phyloP scores from a whole-genome alignment of 37 sponge, comb jelly and placozoan species.

The Axinella damicornis region DNA sequence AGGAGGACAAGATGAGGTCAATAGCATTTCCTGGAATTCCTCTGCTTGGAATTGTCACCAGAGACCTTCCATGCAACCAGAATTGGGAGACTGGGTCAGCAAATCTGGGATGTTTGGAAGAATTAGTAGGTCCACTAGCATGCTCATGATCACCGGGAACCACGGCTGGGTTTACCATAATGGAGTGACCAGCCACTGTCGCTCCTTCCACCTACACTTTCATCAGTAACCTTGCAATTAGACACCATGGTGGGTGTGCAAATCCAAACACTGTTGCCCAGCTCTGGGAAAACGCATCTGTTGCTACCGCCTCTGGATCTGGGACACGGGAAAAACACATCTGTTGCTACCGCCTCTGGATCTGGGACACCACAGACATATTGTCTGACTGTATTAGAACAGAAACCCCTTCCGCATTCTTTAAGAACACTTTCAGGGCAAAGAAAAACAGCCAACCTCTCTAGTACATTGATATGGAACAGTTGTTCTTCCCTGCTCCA shows the following conservation, averaged over 20 bases:
- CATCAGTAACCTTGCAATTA: slow-evolving; percentile 25
- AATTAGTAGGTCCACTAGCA: slow-evolving; percentile 20
- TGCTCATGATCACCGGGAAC: slow-evolving; percentile 33
- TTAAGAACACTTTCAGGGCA: too few species aligned
- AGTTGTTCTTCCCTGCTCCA: slow-evolving; percentile 38
- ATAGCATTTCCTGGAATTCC: slow-evolving; percentile 24
- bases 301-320: too few species aligned
- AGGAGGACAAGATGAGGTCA: slow-evolving; percentile 18
- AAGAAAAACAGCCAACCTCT: slow-evolving; percentile 45
- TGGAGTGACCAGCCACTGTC: slow-evolving; percentile 20
- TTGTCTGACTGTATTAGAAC: slow-evolving; percentile 43
- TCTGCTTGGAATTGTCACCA: slow-evolving; percentile 9
- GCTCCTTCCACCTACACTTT: slow-evolving; percentile 8
- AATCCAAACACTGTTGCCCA: slow-evolving; percentile 8
- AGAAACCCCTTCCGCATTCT: too few species aligned
- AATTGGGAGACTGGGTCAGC: slow-evolving; percentile 13
- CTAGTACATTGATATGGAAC: slow-evolving; percentile 60
- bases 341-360: slow-evolving; percentile 38
- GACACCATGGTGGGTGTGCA: slow-evolving; percentile 55
- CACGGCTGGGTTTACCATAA: slow-evolving; percentile 29
- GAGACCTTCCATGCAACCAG: slow-evolving; percentile 33
- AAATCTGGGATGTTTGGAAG: not conserved
- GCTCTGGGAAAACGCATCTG: slow-evolving; percentile 12
- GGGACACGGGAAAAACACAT: too few species aligned
- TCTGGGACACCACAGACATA: slow-evolving; percentile 12